Percentiles rank a stretch among this genome's conserved stretches.
These are phyloP conservation scores for Volucella inflata DNA, from an alignment of 2,888 invertebrate genomes.

Conservation along the genomic window DNA sequence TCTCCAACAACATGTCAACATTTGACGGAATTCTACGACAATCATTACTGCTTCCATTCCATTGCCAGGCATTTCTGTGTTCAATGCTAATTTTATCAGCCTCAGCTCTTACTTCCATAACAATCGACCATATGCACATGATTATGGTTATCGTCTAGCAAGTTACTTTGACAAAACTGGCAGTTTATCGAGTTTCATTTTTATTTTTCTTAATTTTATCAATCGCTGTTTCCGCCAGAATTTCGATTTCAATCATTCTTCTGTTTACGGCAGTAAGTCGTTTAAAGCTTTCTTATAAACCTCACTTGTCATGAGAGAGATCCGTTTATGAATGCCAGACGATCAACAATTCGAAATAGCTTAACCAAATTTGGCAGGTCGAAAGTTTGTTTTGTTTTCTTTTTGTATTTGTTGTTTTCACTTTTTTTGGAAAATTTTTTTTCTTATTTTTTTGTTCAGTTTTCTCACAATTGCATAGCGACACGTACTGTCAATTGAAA, in stretches of 20 bases:
- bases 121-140: too few relatives aligned
- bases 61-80: too few relatives aligned
- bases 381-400: constrained; percentile 32
- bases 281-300: constrained; percentile 13
- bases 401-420: constrained; percentile 21
- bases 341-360: constrained; percentile 38
- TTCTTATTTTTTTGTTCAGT: neutral
- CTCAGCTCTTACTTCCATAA: too few relatives aligned
- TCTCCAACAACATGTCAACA: too few relatives aligned
- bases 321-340: constrained; percentile 25
- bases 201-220: constrained; percentile 10
- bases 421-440: neutral
- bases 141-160: too few relatives aligned
- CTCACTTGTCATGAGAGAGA: constrained; percentile 1
- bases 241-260: constrained; percentile 44
- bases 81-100: too few relatives aligned
- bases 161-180: neutral
- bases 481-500: constrained; percentile 3
- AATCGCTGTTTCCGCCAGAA: constrained; percentile 22
- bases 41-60: too few relatives aligned
- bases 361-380: constrained; percentile 37
- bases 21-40: too few relatives aligned
- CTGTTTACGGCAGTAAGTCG: constrained; percentile 18
- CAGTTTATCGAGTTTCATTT: constrained; percentile 21
- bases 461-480: constrained; percentile 17